Conservation (phyloP, 2,113 vertebrate genomes). For the Grammomys surdaster region DNA sequence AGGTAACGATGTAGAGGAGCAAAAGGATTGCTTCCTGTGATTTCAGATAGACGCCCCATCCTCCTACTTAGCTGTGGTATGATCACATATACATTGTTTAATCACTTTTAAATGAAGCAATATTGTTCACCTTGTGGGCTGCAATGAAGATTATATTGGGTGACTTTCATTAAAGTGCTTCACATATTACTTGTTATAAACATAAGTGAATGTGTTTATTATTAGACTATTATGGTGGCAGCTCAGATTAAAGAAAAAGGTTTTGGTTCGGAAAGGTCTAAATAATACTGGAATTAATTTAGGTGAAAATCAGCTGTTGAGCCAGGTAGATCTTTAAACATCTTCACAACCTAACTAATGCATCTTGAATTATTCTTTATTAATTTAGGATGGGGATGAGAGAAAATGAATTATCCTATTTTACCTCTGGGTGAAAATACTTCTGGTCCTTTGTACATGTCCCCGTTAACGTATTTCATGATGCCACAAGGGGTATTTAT, state of each 20-base stretch:
- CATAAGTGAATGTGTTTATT: conserved; percentile 4
- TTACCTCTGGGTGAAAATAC: not conserved
- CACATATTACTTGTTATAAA: conserved; percentile 1
- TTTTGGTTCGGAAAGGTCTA: conserved; percentile 9
- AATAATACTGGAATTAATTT: conserved; percentile 41
- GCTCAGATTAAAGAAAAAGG: not conserved
- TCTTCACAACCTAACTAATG: not conserved
- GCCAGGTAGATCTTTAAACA: not conserved
- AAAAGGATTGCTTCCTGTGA: not conserved
- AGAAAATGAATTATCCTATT: not conserved
- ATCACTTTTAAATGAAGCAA: conserved; percentile 19
- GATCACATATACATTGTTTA: not conserved
- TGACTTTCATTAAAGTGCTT: conserved; percentile 21
- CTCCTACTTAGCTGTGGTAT: not conserved
- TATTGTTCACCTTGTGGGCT: not conserved
- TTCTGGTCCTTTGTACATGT: conserved; percentile 21
- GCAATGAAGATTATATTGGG: conserved; percentile 3
- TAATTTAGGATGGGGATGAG: not conserved
- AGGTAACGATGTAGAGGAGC: not conserved
- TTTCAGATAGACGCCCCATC: not conserved
- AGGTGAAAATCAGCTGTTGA: not conserved
- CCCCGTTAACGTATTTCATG: not conserved
- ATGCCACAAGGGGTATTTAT: not conserved
- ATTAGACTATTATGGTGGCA: not conserved
- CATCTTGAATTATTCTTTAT: conserved; percentile 56